Evolutionary conservation across 1,140 invertebrate species (phyloP).

Genomic region (Nebria ingens): DNA sequence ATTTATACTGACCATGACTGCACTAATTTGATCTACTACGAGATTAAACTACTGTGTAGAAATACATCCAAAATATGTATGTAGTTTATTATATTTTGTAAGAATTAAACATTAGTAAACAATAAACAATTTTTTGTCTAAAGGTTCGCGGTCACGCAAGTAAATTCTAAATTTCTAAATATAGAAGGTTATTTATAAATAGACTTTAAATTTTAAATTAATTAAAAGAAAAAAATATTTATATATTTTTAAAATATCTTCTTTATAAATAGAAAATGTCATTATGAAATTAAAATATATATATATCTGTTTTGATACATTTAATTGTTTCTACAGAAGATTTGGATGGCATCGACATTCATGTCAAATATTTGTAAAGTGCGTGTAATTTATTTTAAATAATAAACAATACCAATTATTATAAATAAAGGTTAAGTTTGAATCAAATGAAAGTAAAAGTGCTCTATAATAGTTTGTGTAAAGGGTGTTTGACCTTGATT

Average conservation of each 20-base stretch:
- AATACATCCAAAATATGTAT: too few species aligned
- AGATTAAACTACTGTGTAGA: too few species aligned
- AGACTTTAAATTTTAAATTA: too few species aligned
- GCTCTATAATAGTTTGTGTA: not conserved
- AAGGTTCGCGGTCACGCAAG: not conserved
- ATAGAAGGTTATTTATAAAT: not conserved
- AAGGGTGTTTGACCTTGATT: not conserved
- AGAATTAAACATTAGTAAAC: not conserved
- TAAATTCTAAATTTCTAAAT: not conserved
- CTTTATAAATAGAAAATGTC: not conserved
- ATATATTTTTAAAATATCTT: not conserved
- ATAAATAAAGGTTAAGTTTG: conserved; percentile 1
- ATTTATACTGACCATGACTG: too few species aligned
- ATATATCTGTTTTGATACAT: not conserved
- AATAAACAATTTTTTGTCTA: too few species aligned
- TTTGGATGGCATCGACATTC: too few species aligned
- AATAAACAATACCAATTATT: not conserved
- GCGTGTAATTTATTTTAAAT: not conserved
- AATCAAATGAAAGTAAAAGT: not conserved
- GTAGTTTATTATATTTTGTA: too few species aligned
- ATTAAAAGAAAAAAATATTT: not conserved
- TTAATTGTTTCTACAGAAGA: not conserved
- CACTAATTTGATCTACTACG: too few species aligned
- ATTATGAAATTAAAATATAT: not conserved
- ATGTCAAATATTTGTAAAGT: not conserved